Base-by-base conservation (phyloP, 2,797 vertebrate genomes). In the Crypturellus tataupa region DNA sequence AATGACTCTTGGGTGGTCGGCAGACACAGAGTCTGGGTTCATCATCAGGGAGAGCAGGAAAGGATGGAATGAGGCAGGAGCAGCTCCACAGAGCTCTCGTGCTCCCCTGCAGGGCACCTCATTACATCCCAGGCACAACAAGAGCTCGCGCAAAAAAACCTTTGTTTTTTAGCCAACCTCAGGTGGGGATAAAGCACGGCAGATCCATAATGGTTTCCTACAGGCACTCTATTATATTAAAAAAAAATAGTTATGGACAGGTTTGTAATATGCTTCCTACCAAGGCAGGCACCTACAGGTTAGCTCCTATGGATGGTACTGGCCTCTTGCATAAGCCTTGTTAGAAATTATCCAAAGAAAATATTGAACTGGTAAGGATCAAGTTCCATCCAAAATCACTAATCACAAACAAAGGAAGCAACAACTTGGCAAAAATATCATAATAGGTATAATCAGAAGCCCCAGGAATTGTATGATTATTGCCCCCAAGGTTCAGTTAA, bases 401-500 rank as follows among this genome's bases (percentile, higher is more conserved):
- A 81, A 78, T 19, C 18, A n/a, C 37, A 78, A 93, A 92, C 49
- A 92, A 91, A 80, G 31, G 33, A 90, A 64, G 25, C n/a, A 81
- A 75, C 4, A 63, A 12, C 19, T 73, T 69, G 58, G 13, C 17
- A 84, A 77, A 86, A 88, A 63, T 10, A 42, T 12, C 5, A 0
- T 25, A 79, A 58, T 0, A 65, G 55, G 69, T 20, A 33, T 29
- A 60, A 60, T 11, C 58, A 60, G 35, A 69, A 78, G 63, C 10
- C 42, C 55, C 49, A 84, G 63, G 44, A 81, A 89, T 1, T 9
- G 12, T 2, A 6, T 14, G 39, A 56, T 46, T 62, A 51, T 11
- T 65, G 29, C 7, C 59, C 56, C 55, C 0, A 19, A 72, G 7
- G 24, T 42, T 90, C 56, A 59, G 29, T 59, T 73, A 7, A 84